A percentile compares a stretch with the other conserved stretches of the same genome.
phyloP scores from a whole-genome alignment of 2,113 vertebrate species.

The Pristiophorus japonicus region DNA sequence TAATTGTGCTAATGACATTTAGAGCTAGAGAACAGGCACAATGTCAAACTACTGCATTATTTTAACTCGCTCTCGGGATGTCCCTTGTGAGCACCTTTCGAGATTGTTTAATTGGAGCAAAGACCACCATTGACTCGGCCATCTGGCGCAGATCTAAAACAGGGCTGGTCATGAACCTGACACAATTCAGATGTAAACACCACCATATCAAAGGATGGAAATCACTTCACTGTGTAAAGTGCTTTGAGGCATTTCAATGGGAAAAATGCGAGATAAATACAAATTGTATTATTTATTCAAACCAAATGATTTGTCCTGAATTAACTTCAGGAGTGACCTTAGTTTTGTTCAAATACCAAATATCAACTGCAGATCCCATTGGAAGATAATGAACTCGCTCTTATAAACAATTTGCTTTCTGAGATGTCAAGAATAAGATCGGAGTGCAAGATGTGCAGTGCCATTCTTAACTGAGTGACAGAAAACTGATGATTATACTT shows the following conservation, averaged over 20 bases:
- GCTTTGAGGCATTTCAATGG: not conserved
- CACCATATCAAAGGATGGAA: not conserved
- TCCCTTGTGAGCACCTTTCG: not conserved
- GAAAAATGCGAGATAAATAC: not conserved
- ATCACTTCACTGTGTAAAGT: not conserved
- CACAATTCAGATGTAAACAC: not conserved
- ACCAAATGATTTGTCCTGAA: not conserved
- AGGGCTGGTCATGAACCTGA: not conserved
- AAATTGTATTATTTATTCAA: conserved; percentile 14
- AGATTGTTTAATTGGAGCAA: not conserved
- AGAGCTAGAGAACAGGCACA: not conserved
- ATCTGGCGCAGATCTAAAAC: not conserved
- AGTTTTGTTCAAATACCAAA: not conserved
- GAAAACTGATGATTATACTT: not conserved
- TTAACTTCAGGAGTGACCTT: not conserved
- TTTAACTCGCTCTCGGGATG: not conserved
- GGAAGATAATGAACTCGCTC: not conserved
- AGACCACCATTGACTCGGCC: not conserved
- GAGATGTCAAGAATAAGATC: not conserved
- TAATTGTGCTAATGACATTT: not conserved
- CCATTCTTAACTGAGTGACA: not conserved
- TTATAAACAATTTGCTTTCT: not conserved
- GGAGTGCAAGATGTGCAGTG: not conserved
- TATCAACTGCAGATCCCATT: not conserved
- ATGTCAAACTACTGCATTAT: not conserved